Base-by-base conservation (phyloP, 2,113 vertebrate species). In the Sterna hirundo region DNA sequence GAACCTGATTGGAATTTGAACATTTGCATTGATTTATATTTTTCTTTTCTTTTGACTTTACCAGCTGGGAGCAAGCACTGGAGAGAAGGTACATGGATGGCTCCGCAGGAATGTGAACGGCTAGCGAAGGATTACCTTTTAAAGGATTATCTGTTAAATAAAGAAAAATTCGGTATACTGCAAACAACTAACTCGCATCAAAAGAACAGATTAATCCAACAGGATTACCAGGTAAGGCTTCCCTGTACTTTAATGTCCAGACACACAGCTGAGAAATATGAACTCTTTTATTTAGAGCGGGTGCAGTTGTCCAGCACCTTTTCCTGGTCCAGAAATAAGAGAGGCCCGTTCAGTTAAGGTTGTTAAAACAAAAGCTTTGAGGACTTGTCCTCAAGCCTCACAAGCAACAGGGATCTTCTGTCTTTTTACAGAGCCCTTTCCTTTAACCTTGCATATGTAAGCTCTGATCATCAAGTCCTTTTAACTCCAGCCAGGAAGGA, bases 131-230 rank as follows among this genome's bases (percentile, higher is more conserved):
- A 94, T 96, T 96, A 96, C 81, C 54, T 94, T 87, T 49, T 61
- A 83, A 87, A 94, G 89, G 93, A 95, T 96, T 97, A 96, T 82
- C 78, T 87, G 89, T 87, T 82, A 96, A 92, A 96, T 86, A 94
- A 96, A 95, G 83, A 76, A 94, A 94, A 91, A 90, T 36, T 66
- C 9, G 13, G 42, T 90, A n/a, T 51, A 60, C 55, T 68, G 84
- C 86, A 95, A 91, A 95, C 76, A 93, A 79, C 81, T 77, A 82
- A 49, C 81, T 85, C 17, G 1, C 90, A 91, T 94, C 82, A 90
- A 95, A 93, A 88, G 89, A 70, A 96, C 26, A 68, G 74, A 89
- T 94, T 96, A 97, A 95, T 83, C 69, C 86, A 92, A 65, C 38
- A 51, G 84, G 91, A 97, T 96, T 90, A 95, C 61, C 66, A 90